phyloP scores from a whole-genome alignment of 2,888 invertebrate species.

The Eustalomyia histrio region DNA sequence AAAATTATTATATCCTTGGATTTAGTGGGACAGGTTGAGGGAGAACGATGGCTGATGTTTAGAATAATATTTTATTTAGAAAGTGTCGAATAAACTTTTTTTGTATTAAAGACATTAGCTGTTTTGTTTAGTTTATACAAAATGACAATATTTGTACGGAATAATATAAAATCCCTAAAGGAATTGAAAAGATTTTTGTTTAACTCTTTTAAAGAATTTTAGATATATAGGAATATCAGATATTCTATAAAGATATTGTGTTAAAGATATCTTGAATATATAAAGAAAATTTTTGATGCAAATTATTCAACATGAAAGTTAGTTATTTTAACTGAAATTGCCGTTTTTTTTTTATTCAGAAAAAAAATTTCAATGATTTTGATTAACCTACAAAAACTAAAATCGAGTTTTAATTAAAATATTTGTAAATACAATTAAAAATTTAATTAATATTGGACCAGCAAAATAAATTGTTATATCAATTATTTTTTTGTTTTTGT shows the following conservation, averaged over 20 bases:
- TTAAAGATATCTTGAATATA: no score
- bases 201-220: background rate
- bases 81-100: constrained; percentile 31
- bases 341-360: no score
- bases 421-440: no score
- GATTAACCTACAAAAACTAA: no score
- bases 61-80: constrained; percentile 6
- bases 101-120: constrained; percentile 15
- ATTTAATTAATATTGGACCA: no score
- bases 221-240: background rate
- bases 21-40: background rate
- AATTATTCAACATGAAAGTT: no score
- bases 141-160: background rate
- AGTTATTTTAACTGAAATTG: no score
- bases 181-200: constrained; percentile 26
- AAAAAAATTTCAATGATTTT: no score
- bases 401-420: no score
- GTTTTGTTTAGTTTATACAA: background rate
- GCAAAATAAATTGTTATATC: no score
- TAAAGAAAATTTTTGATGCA: no score
- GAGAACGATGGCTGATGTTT: background rate
- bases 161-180: constrained; percentile 25
- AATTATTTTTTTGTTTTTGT: no score
- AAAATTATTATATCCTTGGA: constrained; percentile 46
- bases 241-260: background rate